Evolutionary conservation across 2,888 invertebrate genomes (phyloP), one percentile per base, ranked within the genome.

Genomic region (Drosophila picticornis): DNA sequence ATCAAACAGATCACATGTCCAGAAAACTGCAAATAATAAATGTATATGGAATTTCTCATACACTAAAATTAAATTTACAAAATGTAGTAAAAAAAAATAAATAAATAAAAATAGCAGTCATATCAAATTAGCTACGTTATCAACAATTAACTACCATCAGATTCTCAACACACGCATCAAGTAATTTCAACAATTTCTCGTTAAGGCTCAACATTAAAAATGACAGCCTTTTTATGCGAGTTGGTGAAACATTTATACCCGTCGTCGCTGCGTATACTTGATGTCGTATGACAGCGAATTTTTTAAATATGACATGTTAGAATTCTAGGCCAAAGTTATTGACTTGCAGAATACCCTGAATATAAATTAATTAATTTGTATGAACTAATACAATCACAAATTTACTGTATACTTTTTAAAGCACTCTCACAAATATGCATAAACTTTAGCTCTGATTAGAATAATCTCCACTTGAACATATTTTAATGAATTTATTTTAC

Each of bases 161-260:
- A 67, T 58, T 73, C 56, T 51, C 31, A 60, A 27, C 60, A 52
- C 63, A 55, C 56, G 50, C 68, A 60, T 58, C 57, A 60, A 77
- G 59, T 53, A 79, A 75, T 72, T 81, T 52, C 53, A 77, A 57
- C 77, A 77, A 84, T 74, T 74, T 74, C 75, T 64, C 62, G 43
- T 69, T 60, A 77, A 68, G 40, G 67, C 57, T 38, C 50, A 71
- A 79, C 79, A 85, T 83, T 79, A 76, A 75, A 77, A 79, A 64
- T 77, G 72, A 83, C 86, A 83, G 65, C 68, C 16, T 65, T 73
- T 71, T 74, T 62, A 60, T 65, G 31, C 55, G 80, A 62, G 72
- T 57, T 75, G 76, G 58, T 59, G 65, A 51, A 66, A 60, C 48
- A 79, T 70, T 85, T 64, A 74, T 72, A 68, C 16, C 55, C 60